A percentile compares a stretch with the other conserved stretches of the same genome.
Evolutionary conservation across 2,888 invertebrate genomes (phyloP).

Genomic region (Orthosia cruda): DNA sequence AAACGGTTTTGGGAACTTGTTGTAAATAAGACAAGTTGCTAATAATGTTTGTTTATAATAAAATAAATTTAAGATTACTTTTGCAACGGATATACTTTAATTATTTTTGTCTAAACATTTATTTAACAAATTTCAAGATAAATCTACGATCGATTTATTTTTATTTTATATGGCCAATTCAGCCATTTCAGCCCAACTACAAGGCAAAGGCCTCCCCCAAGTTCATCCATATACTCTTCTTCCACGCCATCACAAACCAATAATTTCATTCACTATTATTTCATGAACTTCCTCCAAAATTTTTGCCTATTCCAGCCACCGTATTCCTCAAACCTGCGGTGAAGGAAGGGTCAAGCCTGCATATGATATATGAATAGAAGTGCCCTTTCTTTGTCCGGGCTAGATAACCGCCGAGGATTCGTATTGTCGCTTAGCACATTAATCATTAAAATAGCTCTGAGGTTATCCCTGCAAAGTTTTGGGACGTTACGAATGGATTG

Average conservation of each 20-base stretch:
- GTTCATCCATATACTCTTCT: too few species aligned
- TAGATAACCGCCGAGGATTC: conserved; percentile 82
- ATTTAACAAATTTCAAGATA: too few species aligned
- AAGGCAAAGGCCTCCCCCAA: too few species aligned
- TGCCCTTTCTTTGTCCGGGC: conserved; percentile 84
- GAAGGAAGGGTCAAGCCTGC: conserved; percentile 89
- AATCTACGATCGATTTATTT: too few species aligned
- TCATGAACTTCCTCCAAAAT: not conserved
- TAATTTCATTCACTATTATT: too few species aligned
- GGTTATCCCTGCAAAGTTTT: conserved; percentile 73
- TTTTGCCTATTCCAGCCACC: conserved; percentile 33
- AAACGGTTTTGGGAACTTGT: not conserved
- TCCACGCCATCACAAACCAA: too few species aligned
- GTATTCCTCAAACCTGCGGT: conserved; percentile 64
- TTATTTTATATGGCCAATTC: too few species aligned
- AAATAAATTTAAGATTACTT: not conserved
- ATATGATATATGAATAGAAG: conserved; percentile 88
- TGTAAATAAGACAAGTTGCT: not conserved
- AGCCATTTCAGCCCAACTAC: too few species aligned
- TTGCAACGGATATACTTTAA: not conserved
- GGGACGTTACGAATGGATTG: conserved; percentile 64
- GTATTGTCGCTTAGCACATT: conserved; percentile 85
- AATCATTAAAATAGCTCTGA: conserved; percentile 83
- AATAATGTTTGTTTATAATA: not conserved
- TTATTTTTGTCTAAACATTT: not conserved